Evolutionary conservation across 2,797 vertebrate species (phyloP), one percentile per base, ranked within the genome.

Genomic region (Brachyalestes nurse): DNA sequence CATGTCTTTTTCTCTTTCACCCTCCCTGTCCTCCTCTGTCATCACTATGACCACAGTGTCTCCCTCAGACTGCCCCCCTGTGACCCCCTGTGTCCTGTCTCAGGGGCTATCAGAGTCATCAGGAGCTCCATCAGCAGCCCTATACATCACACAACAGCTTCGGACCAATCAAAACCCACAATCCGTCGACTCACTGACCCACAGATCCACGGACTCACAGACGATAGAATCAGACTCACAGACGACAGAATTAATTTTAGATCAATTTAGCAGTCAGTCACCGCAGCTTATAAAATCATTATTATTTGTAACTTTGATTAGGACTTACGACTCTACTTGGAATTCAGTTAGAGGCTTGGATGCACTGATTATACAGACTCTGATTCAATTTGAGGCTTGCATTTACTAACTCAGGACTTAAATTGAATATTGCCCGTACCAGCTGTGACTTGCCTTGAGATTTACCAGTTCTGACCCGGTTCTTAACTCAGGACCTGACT

Each of bases 41-140:
- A 86, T 84, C 86, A 78, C 75, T 74, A 70, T 51, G 83, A 88
- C 86, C 81, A 78, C 60, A 51, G 78, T 80, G 75, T 86, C 82
- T 85, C 86, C 75, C 34, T 64, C 58, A 38, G 45, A 23, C 49
- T 61, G 61, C 75, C 77, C 42, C 78, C 55, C 74, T 57, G 45
- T 53, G 19, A 34, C 40, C 19, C 64, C 47, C 69, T 40, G 47
- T 72, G 34, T 77, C 64, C 82, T 81, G 42, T 75, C 86, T 75
- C 67, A 77, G 9, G 51, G 75, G 70, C 79, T 81, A 83, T 84
- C 71, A 72, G 78, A 79, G 73, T 71, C 73, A 84, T 85, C 80
- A 69, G 86, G 62, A 78, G 53, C 70, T 82, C 85, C n/a, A 69
- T 87, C 82, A 75, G 34, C 82, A 78, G 49, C 71, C 38, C 55